These are phyloP conservation scores for Folsomia candida DNA, from an alignment of 2,888 invertebrate species.

Conservation along the genomic window DNA sequence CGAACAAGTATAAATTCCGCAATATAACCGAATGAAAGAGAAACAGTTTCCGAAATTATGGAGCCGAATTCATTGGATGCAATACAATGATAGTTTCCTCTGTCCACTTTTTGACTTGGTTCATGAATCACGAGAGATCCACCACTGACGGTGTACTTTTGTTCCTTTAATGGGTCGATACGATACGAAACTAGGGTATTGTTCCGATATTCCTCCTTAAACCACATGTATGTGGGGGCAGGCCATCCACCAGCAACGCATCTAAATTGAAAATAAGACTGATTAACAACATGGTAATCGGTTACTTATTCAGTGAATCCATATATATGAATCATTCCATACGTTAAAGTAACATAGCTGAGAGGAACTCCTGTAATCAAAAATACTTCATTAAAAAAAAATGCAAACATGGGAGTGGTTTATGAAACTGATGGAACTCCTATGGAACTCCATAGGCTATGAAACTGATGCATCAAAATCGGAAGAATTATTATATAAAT, in stretches of 20 bases:
- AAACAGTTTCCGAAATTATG: conserved; percentile 81
- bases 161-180: conserved; percentile 74
- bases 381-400: no score
- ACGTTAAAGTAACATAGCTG: conserved; percentile 72
- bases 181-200: conserved; percentile 68
- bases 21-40: conserved; percentile 82
- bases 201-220: conserved; percentile 78
- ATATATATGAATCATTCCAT: conserved; percentile 42
- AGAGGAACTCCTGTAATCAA: conserved; percentile 64
- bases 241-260: conserved; percentile 86
- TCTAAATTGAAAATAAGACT: conserved; percentile 54
- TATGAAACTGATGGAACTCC: no score
- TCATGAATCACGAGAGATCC: conserved; percentile 84
- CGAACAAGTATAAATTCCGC: conserved; percentile 86
- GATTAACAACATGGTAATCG: not conserved
- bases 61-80: conserved; percentile 86
- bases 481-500: no score
- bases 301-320: not conserved
- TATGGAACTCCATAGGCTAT: no score
- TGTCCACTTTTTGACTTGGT: conserved; percentile 72
- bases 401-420: no score
- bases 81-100: conserved; percentile 86
- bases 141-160: conserved; percentile 81
- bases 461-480: no score
- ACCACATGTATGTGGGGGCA: conserved; percentile 86